Evolutionary conservation across 2,797 vertebrate genomes (phyloP).

Genomic region (Pristis pectinata): DNA sequence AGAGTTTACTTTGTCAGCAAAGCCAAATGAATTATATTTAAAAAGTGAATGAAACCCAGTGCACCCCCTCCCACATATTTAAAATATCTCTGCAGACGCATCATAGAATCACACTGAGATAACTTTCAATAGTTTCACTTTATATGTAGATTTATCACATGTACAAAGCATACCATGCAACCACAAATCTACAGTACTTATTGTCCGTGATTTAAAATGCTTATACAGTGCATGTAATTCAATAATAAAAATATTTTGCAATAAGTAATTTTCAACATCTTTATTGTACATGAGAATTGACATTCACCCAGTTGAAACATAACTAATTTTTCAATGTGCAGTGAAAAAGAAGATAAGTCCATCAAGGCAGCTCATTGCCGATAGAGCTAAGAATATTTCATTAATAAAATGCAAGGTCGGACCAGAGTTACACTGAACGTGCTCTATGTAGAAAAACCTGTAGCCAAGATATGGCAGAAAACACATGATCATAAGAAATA

Average conservation of each 20-base stretch:
- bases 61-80: background rate
- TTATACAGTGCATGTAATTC: too few relatives aligned
- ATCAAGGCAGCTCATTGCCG: conserved; percentile 78
- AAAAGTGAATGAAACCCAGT: background rate
- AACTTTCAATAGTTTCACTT: too few relatives aligned
- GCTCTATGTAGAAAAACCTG: conserved; percentile 64
- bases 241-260: too few relatives aligned
- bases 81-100: background rate
- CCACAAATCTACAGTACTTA: background rate
- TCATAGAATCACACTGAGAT: too few relatives aligned
- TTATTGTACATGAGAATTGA: background rate
- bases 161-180: background rate
- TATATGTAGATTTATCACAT: too few relatives aligned
- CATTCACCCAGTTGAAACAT: background rate
- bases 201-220: too few relatives aligned
- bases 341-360: background rate
- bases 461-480: conserved; percentile 82
- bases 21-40: background rate
- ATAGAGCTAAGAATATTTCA: conserved; percentile 28
- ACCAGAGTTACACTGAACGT: fast-evolving
- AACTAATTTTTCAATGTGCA: background rate
- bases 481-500: conserved; percentile 69
- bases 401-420: conserved; percentile 42
- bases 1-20: background rate
- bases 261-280: background rate